Conservation (phyloP, 2,888 invertebrate genomes). For the Tholera decimalis region DNA sequence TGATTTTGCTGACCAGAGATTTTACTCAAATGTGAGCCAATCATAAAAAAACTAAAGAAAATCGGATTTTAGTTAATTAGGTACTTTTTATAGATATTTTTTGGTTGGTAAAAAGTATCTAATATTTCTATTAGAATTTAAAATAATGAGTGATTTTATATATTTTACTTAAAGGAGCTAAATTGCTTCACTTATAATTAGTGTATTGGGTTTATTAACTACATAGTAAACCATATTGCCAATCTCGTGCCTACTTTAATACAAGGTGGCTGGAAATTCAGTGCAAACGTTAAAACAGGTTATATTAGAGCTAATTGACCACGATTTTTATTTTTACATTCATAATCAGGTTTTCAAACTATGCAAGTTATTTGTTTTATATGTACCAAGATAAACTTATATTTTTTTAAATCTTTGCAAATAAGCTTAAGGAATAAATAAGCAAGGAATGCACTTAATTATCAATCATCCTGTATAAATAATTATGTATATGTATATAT, state of each 20-base stretch:
- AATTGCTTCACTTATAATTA: constrained; percentile 23
- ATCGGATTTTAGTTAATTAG: neutral
- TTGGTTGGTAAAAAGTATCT: neutral
- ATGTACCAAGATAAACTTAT: no score
- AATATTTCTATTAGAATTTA: neutral
- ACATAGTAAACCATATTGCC: constrained; percentile 3
- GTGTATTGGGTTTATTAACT: neutral
- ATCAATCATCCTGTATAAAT: neutral
- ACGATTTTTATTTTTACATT: neutral
- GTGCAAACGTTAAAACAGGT: neutral
- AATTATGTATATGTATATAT: constrained; percentile 1
- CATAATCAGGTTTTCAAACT: no score
- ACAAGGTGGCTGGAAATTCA: neutral
- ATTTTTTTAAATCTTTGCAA: neutral
- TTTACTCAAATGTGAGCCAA: neutral
- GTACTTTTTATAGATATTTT: neutral
- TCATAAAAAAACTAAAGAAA: neutral
- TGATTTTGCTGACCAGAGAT: no score
- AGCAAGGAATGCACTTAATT: neutral
- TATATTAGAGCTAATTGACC: neutral
- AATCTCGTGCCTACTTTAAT: neutral
- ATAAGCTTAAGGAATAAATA: neutral
- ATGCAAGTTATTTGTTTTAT: no score
- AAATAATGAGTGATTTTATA: neutral
- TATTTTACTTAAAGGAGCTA: neutral